Percentiles rank a stretch among this genome's conserved stretches.
phyloP scores from a whole-genome alignment of 1,140 invertebrate genomes.

The Temnothorax nylanderi region DNA sequence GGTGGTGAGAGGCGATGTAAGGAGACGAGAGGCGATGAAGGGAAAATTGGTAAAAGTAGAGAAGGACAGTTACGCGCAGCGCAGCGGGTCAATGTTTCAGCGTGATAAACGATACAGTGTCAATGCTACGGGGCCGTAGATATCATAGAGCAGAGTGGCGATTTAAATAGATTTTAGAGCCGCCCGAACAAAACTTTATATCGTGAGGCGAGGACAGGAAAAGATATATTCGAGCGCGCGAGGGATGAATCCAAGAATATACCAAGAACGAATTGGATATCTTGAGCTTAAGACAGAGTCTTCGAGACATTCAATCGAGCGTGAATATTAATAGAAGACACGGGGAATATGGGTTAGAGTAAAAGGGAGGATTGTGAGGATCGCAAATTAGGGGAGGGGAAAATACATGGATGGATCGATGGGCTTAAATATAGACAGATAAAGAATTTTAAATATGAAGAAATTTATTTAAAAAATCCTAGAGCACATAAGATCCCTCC shows the following conservation, averaged over 20 bases:
- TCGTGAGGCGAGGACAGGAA: background rate
- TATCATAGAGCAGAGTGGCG: background rate
- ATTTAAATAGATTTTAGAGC: background rate
- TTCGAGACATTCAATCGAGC: background rate
- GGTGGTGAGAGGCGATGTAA: constrained; percentile 43
- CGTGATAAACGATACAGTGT: constrained; percentile 15
- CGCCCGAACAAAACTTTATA: background rate
- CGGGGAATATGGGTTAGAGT: constrained; percentile 8
- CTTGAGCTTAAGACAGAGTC: background rate
- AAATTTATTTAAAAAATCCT: background rate
- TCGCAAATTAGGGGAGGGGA: background rate
- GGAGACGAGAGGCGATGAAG: background rate
- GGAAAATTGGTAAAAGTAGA: constrained; percentile 31
- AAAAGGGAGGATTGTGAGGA: background rate
- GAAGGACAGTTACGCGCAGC: background rate
- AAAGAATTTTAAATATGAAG: background rate
- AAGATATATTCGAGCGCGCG: background rate
- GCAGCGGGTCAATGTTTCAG: constrained; percentile 40
- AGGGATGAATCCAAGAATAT: background rate
- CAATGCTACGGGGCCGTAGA: background rate
- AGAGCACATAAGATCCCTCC: background rate
- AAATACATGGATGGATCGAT: background rate
- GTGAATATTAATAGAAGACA: constrained; percentile 35
- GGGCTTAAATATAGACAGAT: background rate
- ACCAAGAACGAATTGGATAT: background rate